Evolutionary conservation across 2,888 invertebrate species (phyloP), one percentile per base, ranked within the genome.

Genomic region (Campoletis raptor): DNA sequence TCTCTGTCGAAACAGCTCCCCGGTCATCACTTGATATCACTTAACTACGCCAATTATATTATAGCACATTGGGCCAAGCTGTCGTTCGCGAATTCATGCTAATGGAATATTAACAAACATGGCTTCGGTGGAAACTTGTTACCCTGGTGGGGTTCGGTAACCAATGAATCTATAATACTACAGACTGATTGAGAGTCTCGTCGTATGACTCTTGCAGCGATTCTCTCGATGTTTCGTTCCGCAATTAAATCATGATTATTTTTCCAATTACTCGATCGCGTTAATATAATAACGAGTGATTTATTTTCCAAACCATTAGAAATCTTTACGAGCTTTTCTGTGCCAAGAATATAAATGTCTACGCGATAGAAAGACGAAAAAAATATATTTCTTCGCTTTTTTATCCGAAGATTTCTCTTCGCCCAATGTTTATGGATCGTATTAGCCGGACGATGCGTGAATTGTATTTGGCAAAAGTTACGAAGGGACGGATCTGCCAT

Each of bases 1-100:
- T 21, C 73, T 37, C 73, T n/a, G 30, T 40, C 12, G 64, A 54
- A 87, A 87, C 81, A 74, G 69, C 72, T 81, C 86, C 86, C 85
- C 78, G 77, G 87, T 88, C 88, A 85, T 89, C 89, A 88, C 88
- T 88, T 88, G 88, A 87, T 87, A 87, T 88, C 89, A 89, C 88
- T 89, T 88, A 89, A 89, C 89, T 84, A 83, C 82, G 72, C 36
- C 83, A 83, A 87, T 87, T 81, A 87, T 83, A 85, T 79, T 78
- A 83, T 61, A 77, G 77, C 83, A 83, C 81, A 85, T 83, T 85
- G 84, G 57, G 79, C 84, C 81, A 83, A 87, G 66, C 87, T 85
- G 85, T 85, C 87, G 85, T 87, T 88, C 82, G 72, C 57, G 74
- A 86, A 87, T 88, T 88, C 80, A 85, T 85, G 87, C 85, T 88